phyloP scores from a whole-genome alignment of 2,888 invertebrate genomes.

The Palloptera scutellata region DNA sequence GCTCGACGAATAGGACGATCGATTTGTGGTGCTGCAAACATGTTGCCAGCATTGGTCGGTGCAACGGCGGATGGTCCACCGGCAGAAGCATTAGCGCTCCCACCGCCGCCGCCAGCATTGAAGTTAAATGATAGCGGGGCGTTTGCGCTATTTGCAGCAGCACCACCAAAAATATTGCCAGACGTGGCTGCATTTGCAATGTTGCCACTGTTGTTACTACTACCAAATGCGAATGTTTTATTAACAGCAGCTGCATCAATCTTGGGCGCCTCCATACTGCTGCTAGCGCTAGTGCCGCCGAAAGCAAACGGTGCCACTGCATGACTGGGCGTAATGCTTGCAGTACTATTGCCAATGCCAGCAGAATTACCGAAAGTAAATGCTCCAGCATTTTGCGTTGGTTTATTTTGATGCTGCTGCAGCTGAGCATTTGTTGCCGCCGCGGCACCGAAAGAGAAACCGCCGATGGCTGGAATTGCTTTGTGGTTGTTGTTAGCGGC shows the following conservation, averaged over 20 bases:
- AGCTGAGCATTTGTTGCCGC: neutral
- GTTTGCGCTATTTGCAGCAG: slow-evolving; percentile 22
- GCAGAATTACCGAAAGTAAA: slow-evolving; percentile 17
- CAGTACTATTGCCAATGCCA: slow-evolving; percentile 13
- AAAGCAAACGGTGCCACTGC: slow-evolving; percentile 45
- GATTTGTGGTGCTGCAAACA: slow-evolving; percentile 45
- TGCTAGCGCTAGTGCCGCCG: slow-evolving; percentile 32
- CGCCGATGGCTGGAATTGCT: slow-evolving; percentile 34
- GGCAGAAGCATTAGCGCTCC: slow-evolving; percentile 16
- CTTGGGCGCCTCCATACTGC: slow-evolving; percentile 22
- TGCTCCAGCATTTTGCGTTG: neutral
- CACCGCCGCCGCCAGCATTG: slow-evolving; percentile 26
- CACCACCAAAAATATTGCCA: slow-evolving; percentile 42
- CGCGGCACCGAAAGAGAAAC: slow-evolving; percentile 42
- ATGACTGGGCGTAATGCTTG: slow-evolving; percentile 10
- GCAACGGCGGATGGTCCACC: slow-evolving; percentile 21
- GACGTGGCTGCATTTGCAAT: slow-evolving; percentile 10
- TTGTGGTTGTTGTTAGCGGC: slow-evolving; percentile 11
- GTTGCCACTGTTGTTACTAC: slow-evolving; percentile 19
- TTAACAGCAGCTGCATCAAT: slow-evolving; percentile 26
- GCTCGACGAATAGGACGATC: slow-evolving; percentile 53
- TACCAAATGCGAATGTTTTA: slow-evolving; percentile 48
- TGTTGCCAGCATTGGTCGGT: slow-evolving; percentile 37
- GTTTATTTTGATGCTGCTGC: slow-evolving; percentile 3
- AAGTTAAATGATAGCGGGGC: slow-evolving; percentile 45